A percentile compares a stretch with the other conserved stretches of the same genome.
phyloP scores from a whole-genome alignment of 2,797 vertebrate genomes.

The Coendou prehensilis region DNA sequence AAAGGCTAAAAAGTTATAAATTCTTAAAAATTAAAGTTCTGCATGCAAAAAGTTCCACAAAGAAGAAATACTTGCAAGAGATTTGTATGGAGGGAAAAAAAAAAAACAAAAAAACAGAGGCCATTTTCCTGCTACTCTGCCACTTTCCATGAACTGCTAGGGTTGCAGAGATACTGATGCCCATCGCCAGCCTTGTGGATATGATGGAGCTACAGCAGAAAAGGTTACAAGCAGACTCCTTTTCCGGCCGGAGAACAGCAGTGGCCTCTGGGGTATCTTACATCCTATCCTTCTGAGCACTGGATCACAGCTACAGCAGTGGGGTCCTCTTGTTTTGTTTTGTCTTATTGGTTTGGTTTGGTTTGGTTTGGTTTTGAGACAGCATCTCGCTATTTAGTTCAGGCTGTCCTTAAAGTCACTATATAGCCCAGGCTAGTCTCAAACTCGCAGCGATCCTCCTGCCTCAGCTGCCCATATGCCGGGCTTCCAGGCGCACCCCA shows the following conservation, averaged over 20 bases:
- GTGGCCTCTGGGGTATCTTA: neutral
- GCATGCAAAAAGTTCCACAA: neutral
- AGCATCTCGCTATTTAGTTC: neutral
- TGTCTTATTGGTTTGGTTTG: neutral
- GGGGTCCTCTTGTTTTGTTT: neutral
- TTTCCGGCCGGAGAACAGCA: neutral
- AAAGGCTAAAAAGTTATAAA: neutral
- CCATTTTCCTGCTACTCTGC: neutral
- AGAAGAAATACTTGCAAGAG: neutral
- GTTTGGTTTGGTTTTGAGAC: neutral
- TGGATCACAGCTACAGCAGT: neutral
- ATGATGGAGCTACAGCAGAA: neutral
- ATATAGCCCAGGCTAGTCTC: neutral
- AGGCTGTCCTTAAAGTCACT: neutral
- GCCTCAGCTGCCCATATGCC: neutral
- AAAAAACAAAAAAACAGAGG: neutral
- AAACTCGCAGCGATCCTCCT: neutral
- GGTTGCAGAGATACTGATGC: neutral
- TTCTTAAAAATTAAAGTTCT: constrained; percentile 5
- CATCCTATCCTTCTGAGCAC: neutral
- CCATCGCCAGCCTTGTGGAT: neutral
- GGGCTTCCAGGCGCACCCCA: neutral
- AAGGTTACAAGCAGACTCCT: neutral
- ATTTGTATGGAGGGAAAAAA: neutral
- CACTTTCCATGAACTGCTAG: neutral